Base-by-base conservation (phyloP, 2,888 invertebrate genomes). In the Phyllotreta cruciferae region DNA sequence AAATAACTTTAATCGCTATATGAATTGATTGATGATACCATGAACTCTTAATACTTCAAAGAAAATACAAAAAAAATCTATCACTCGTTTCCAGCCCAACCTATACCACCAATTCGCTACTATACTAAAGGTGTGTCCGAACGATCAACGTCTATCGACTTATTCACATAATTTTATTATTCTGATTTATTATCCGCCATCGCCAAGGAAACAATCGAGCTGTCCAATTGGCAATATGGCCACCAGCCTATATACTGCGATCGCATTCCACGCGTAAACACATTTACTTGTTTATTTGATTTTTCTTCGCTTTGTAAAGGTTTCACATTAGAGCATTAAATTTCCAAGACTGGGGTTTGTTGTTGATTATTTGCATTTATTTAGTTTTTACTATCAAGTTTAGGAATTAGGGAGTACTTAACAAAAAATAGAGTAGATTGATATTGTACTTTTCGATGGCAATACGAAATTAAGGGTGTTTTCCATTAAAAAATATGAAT, bases 101-200 rank as follows among this genome's bases (percentile, higher is more conserved):
- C 50, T 11, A 47, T 35, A 38, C 24, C 24, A 50, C 11, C 35
- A 49, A 57, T 50, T 57, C 39, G 49, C 57, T 50, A 57, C 37
- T 50, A 57, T 50, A 57, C 41, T 50, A 57, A 50, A 57, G 57
- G 57, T 41, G 57, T 41, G 57, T 50, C 50, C 38, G 35, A 41
- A 39, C 11, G 24, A 4, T 41, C 24, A 13, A 44, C 39, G 41
- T 50, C 50, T 39, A 57, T 56, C 37, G 47, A 56, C 47, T 47
- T 56, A 49, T 47, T 44, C 47, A 45, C 56, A 56, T 45, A 58
- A 63, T 57, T 66, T 58, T 66, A 60, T 49, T 66, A 56, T 66
- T 57, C 54, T 62, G 61, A 66, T 64, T 66, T 66, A 64, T 64
- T 60, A 58, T 60, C 60, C 56, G 62, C 64, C 56, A 64, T 66